Base-by-base conservation (phyloP, 2,113 vertebrate species). In the Centrocercus urophasianus region DNA sequence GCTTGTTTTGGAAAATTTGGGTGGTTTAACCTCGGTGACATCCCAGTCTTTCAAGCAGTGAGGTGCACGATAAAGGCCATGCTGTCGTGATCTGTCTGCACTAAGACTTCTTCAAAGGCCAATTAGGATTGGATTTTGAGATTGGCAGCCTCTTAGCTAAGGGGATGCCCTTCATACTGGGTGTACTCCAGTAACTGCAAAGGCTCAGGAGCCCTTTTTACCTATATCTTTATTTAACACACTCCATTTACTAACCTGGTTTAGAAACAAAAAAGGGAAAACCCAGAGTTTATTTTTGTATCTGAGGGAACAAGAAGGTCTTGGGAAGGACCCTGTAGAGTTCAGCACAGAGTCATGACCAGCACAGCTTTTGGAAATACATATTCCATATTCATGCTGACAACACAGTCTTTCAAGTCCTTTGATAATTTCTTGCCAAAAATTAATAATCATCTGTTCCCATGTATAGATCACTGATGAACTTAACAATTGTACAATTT, bases 401-500 rank as follows among this genome's bases (percentile, higher is more conserved):
- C 97, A 98, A 97, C 96, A 97, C 98, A 95, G 95, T 91, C 96
- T 95, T 90, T 96, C 78, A 69, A 97, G 95, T 85, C 96, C 96
- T 98, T 97, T 97, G 89, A 92, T 97, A 96, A 97, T 98, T 98
- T 97, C 98, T 98, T 98, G 97, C 95, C 94, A 93, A 96, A 96
- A 97, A 97, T 96, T 95, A 88, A 96, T 97, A 94, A 98, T 97
- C 94, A 76, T 97, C 96, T 98, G 97, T 98, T 98, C 98, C 97
- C 97, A 74, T 98, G 97, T 98, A 97, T 97, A 98, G 98, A 97
- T 96, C 98, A 98, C 98, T 99, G 99, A 99, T 99, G 98, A 98
- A 96, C 97, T 98, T 98, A 98, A 98, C 98, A 98, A 98, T 99
- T 99, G 98, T 99, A 97, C 98, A 98, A 98, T 99, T 99, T 99